Evolutionary conservation across 2,888 invertebrate genomes (phyloP).

Genomic region (Dryomyza anilis): DNA sequence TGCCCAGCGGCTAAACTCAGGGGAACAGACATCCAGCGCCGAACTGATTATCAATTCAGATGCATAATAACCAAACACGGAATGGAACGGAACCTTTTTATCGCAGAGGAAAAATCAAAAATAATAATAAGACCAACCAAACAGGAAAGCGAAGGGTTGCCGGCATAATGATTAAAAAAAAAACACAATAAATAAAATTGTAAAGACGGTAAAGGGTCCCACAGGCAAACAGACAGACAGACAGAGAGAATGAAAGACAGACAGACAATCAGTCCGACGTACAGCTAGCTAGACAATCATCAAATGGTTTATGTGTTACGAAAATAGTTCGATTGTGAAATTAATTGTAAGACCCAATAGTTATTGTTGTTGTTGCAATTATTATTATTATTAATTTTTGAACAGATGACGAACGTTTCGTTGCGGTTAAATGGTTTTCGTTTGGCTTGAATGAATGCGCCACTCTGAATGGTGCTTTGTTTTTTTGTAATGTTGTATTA

Average conservation of each 20-base stretch:
- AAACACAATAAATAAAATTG: background rate
- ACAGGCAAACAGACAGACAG: background rate
- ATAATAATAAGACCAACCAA: background rate
- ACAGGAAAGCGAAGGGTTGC: background rate
- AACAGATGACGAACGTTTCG: background rate
- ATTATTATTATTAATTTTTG: background rate
- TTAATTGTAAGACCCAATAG: background rate
- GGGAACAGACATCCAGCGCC: background rate
- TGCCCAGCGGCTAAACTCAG: background rate
- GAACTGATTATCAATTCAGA: slow-evolving; percentile 16
- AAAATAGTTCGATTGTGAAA: background rate
- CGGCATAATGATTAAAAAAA: background rate
- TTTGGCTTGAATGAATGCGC: background rate
- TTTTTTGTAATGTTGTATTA: background rate
- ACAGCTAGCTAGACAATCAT: background rate
- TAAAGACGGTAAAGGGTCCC: background rate
- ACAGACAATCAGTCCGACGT: too few relatives aligned
- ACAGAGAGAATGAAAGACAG: background rate
- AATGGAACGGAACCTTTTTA: slow-evolving; percentile 25
- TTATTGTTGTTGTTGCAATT: background rate
- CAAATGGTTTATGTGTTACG: background rate
- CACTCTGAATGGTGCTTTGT: background rate
- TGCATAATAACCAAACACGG: slow-evolving; percentile 14
- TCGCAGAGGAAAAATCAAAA: slow-evolving; percentile 19
- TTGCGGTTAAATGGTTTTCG: background rate